These are phyloP conservation scores for Leptodactylus fuscus DNA, from an alignment of 2,113 vertebrate genomes.

Conservation along the genomic window DNA sequence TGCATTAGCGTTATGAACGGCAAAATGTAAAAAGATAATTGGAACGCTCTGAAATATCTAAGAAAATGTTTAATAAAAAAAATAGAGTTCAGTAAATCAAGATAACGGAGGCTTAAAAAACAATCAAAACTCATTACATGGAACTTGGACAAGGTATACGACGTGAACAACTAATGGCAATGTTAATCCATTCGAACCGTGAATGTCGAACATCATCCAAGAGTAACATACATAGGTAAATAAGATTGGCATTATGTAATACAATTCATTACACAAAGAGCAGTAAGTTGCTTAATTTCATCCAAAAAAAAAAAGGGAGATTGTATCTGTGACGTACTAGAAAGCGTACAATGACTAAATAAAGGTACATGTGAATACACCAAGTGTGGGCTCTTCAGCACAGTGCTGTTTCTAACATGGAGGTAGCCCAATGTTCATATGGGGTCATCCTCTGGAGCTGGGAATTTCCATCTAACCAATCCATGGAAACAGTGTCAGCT, in stretches of 20 bases:
- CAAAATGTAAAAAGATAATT: conserved; percentile 79
- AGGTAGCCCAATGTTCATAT: conserved; percentile 65
- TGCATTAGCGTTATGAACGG: conserved; percentile 79
- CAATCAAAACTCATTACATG: conserved; percentile 71
- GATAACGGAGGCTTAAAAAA: conserved; percentile 74
- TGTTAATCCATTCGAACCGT: conserved; percentile 74
- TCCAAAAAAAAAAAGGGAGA: conserved; percentile 68
- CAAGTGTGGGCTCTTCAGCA: conserved; percentile 57
- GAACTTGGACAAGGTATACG: conserved; percentile 77
- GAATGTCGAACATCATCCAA: conserved; percentile 74
- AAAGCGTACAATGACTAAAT: conserved; percentile 73
- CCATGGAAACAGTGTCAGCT: conserved; percentile 79
- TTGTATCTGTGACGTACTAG: conserved; percentile 75
- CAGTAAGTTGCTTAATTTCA: conserved; percentile 75
- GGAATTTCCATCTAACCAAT: conserved; percentile 70
- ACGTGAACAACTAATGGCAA: conserved; percentile 76
- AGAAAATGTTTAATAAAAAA: conserved; percentile 75
- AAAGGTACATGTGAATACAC: conserved; percentile 63
- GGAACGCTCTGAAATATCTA: conserved; percentile 75
- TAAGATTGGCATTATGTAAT: conserved; percentile 76
- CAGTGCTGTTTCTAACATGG: conserved; percentile 64
- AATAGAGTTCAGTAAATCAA: conserved; percentile 68
- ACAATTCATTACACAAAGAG: conserved; percentile 76
- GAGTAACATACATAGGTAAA: conserved; percentile 76
- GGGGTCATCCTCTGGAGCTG: conserved; percentile 72